Percentiles rank a stretch among this genome's conserved stretches.
These are phyloP conservation scores for Netelia inedita DNA, from an alignment of 2,888 invertebrate genomes.

Conservation along the genomic window DNA sequence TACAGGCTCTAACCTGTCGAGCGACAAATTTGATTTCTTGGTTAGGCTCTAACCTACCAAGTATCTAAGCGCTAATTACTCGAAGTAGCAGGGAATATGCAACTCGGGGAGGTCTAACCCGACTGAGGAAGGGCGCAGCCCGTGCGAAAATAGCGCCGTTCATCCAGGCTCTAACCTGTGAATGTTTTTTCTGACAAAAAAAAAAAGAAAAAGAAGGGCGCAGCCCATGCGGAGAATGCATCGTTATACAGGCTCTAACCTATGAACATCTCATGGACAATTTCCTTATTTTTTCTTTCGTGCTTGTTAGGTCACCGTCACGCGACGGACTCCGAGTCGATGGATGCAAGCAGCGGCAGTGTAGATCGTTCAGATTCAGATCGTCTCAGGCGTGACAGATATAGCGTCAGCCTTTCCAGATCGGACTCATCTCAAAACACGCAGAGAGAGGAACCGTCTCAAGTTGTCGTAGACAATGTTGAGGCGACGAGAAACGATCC, in stretches of 20 bases:
- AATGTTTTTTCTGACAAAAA: not conserved
- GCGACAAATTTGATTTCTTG: no score
- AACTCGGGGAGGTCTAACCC: not conserved
- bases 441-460: no score
- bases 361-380: no score
- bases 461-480: no score
- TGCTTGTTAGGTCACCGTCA: not conserved
- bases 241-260: not conserved
- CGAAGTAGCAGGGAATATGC: not conserved
- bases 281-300: not conserved
- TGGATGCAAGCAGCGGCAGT: no score
- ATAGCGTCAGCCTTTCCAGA: no score
- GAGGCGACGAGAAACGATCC: no score
- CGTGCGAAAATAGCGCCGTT: not conserved
- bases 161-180: not conserved
- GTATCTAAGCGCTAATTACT: not conserved
- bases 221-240: no score
- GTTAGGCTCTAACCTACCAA: not conserved
- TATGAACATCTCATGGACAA: not conserved
- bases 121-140: slow-evolving; percentile 3
- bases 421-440: no score
- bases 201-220: not conserved
- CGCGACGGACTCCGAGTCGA: no score
- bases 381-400: no score
- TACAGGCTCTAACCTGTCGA: no score